Base-by-base conservation (phyloP, 2,888 invertebrate species). In the Chydorus sphaericus region DNA sequence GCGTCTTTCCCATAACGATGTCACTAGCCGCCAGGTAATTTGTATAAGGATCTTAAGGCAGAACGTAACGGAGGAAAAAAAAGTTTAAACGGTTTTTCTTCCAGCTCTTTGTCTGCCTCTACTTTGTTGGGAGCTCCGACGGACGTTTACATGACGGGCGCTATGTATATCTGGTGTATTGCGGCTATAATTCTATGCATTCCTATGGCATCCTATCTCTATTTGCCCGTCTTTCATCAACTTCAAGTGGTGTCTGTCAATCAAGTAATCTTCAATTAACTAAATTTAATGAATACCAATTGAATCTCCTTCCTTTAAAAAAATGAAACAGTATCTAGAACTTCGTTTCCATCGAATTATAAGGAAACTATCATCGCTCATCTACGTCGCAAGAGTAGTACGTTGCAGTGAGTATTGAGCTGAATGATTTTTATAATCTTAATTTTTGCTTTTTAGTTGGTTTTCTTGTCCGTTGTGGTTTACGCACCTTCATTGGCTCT, bases 401-500 rank as follows among this genome's bases (percentile, higher is more conserved):
- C 36, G 23, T 8, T n/a, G 18, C 31, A 2, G n/a, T n/a, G n/a
- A n/a, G n/a, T n/a, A 50, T 50, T 5, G 18, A 50, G 23, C 20
- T 16, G 1, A 3, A 30, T 6, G 18, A 29, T 18, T 50, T 14
- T 30, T 36, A 26, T 39, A 11, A n/a, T 20, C 20, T 23, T 26
- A 26, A 44, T 20, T 14, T 23, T 8, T 6, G n/a, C 16, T 38
- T 2, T 20, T 5, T 38, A 53, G 53, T 37, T 36, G 63, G 71
- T 88, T 61, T 88, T 88, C 66, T 86, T 87, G 0, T 83, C 86
- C 28, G 87, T 88, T 2, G 86, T 88, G 7, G 88, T 88, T 11
- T 82, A 87, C 64, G 88, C 88, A 23, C 88, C 88, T 29, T 87
- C 88, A 18, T 76, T 88, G 60, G 87, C 88, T n/a, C 72, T 88